phyloP scores from a whole-genome alignment of 37 sponge, comb jelly and placozoan species.

The Chondrilla cf. caribensis region DNA sequence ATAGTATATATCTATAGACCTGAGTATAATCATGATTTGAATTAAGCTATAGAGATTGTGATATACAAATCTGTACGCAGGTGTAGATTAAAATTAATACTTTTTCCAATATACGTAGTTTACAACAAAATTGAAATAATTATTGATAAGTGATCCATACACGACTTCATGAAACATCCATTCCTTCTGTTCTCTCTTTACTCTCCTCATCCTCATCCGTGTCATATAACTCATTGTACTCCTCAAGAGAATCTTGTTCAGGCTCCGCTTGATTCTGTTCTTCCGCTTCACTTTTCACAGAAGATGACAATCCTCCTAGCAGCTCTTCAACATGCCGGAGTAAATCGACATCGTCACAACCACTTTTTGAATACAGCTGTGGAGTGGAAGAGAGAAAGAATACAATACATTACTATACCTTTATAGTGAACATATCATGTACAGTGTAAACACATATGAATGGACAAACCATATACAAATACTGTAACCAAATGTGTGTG shows the following conservation, averaged over 20 bases:
- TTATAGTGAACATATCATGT: too few species aligned
- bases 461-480: too few species aligned
- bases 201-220: constrained; percentile 1
- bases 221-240: background rate
- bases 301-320: constrained; percentile 13
- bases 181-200: background rate
- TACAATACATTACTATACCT: background rate
- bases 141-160: too few species aligned
- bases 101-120: too few species aligned
- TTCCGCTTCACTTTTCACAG: background rate
- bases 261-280: constrained; percentile 1
- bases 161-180: constrained; percentile 20
- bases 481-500: too few species aligned
- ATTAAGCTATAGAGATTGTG: too few species aligned
- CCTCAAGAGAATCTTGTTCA: background rate
- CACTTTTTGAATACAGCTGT: constrained; percentile 47
- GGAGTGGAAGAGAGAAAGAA: background rate
- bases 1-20: too few species aligned
- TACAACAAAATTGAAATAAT: too few species aligned
- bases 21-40: too few species aligned
- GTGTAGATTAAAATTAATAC: too few species aligned
- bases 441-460: too few species aligned
- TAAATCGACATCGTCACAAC: constrained; percentile 63
- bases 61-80: too few species aligned
- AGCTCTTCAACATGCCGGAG: constrained; percentile 49